Evolutionary conservation across 2,888 invertebrate species (phyloP).

Genomic region (Emmelina monodactyla): DNA sequence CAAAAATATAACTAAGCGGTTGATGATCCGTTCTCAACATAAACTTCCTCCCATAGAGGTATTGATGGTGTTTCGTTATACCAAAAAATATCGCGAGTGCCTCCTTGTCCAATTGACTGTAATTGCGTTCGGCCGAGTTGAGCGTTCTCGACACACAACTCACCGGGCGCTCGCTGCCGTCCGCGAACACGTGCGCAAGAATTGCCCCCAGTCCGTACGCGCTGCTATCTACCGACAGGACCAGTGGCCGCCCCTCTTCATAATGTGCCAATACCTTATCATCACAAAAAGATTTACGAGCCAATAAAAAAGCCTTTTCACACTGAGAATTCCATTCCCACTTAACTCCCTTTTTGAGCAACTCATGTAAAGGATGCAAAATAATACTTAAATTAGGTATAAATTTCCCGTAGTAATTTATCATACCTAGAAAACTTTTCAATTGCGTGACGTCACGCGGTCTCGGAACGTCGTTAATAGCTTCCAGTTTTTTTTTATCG

Average conservation of each 20-base stretch:
- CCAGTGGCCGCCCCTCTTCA: constrained; percentile 10
- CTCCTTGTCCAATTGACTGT: constrained; percentile 18
- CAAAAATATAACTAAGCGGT: constrained; percentile 30
- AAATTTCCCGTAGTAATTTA: constrained; percentile 16
- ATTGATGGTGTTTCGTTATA: constrained; percentile 15
- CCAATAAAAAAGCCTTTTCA: constrained; percentile 7
- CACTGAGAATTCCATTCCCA: constrained; percentile 4
- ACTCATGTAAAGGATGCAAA: constrained; percentile 4
- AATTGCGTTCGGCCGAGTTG: constrained; percentile 16
- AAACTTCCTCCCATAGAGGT: constrained; percentile 14
- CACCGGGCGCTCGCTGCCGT: constrained; percentile 14
- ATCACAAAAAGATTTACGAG: constrained; percentile 3
- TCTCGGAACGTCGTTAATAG: constrained; percentile 5
- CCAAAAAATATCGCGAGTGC: constrained; percentile 17
- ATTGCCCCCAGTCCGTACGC: constrained; percentile 15
- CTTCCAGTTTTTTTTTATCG: background rate
- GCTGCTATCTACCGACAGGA: constrained; percentile 18
- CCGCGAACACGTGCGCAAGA: constrained; percentile 12
- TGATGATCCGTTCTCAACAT: constrained; percentile 26
- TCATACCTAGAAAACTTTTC: constrained; percentile 14
- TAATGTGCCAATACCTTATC: constrained; percentile 10
- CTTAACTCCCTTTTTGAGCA: background rate
- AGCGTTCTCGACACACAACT: constrained; percentile 18
- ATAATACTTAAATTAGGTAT: constrained; percentile 5
- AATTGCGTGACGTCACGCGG: constrained; percentile 12